phyloP scores from a whole-genome alignment of 2,797 vertebrate species.

The Poecilia wingei region DNA sequence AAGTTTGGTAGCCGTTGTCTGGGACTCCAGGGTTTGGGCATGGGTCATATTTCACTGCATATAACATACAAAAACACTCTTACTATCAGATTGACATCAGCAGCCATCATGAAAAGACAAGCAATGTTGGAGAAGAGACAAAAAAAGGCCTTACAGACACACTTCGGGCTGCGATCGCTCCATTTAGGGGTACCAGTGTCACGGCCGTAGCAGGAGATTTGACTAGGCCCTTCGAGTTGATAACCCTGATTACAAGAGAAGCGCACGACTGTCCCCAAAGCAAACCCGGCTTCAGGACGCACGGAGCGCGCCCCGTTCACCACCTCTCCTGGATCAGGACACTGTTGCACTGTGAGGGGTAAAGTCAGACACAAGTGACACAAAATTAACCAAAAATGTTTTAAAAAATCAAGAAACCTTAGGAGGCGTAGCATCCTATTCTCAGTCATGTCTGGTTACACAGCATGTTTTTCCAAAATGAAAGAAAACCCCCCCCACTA shows the following conservation, averaged over 20 bases:
- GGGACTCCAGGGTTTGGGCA: slow-evolving; percentile 93
- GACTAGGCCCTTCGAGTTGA: slow-evolving; percentile 88
- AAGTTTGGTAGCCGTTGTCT: slow-evolving; percentile 92
- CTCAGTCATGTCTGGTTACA: not conserved
- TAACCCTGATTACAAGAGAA: slow-evolving; percentile 93
- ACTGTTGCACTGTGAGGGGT: slow-evolving; percentile 85
- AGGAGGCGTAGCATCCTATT: not conserved
- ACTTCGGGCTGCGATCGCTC: slow-evolving; percentile 93
- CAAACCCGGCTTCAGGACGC: slow-evolving; percentile 87
- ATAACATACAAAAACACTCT: slow-evolving; percentile 16
- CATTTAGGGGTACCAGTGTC: slow-evolving; percentile 92
- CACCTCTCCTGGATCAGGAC: slow-evolving; percentile 90
- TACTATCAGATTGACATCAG: not conserved
- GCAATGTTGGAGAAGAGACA: not conserved
- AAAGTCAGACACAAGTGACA: not conserved
- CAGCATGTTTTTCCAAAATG: no score
- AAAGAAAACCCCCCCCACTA: not conserved
- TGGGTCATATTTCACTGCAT: slow-evolving; percentile 88
- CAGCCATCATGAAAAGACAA: not conserved
- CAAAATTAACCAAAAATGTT: not conserved
- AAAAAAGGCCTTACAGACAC: slow-evolving; percentile 87
- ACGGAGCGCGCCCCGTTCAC: slow-evolving; percentile 89
- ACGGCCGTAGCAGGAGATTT: slow-evolving; percentile 90
- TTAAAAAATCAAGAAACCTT: not conserved
- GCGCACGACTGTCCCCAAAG: slow-evolving; percentile 89